Percentiles rank a stretch among this genome's conserved stretches.
These are phyloP conservation scores for Andricus curvator DNA, from an alignment of 2,888 invertebrate species.

Conservation along the genomic window DNA sequence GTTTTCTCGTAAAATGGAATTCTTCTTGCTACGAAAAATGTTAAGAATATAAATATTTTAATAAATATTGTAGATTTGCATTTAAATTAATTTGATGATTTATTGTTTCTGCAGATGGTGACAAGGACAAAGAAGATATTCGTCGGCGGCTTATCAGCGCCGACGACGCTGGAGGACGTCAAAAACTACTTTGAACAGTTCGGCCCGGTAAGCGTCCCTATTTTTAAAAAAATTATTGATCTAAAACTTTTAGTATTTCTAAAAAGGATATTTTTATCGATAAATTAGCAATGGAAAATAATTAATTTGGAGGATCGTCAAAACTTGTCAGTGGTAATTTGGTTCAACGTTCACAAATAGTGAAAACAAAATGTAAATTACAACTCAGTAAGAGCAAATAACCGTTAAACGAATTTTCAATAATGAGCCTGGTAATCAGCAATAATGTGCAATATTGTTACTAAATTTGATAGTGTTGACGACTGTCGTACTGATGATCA, in stretches of 20 bases:
- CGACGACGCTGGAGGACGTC: constrained; percentile 99
- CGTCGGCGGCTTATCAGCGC: constrained; percentile 99
- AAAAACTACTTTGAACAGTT: constrained; percentile 99
- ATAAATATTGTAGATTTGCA: background rate
- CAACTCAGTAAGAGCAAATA: background rate
- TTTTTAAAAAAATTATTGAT: background rate
- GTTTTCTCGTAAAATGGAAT: background rate
- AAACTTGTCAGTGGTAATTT: constrained; percentile 6
- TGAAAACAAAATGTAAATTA: constrained; percentile 15
- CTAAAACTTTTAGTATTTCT: background rate
- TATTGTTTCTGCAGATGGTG: constrained; percentile 91
- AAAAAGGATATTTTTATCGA: background rate
- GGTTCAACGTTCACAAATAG: background rate
- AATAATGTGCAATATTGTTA: background rate
- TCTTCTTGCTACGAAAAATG: no score
- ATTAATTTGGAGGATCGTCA: background rate
- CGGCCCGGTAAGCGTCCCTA: constrained; percentile 93
- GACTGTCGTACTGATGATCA: background rate
- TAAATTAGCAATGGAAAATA: background rate
- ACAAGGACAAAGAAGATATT: constrained; percentile 99
- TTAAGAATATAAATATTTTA: background rate
- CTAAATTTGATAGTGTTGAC: background rate
- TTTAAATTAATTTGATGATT: background rate
- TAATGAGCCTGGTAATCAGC: background rate
- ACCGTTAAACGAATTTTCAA: background rate